A percentile compares a stretch with the other conserved stretches of the same genome.
These are phyloP conservation scores for Scaptomyza flava DNA, from an alignment of 2,888 invertebrate genomes.

Conservation along the genomic window DNA sequence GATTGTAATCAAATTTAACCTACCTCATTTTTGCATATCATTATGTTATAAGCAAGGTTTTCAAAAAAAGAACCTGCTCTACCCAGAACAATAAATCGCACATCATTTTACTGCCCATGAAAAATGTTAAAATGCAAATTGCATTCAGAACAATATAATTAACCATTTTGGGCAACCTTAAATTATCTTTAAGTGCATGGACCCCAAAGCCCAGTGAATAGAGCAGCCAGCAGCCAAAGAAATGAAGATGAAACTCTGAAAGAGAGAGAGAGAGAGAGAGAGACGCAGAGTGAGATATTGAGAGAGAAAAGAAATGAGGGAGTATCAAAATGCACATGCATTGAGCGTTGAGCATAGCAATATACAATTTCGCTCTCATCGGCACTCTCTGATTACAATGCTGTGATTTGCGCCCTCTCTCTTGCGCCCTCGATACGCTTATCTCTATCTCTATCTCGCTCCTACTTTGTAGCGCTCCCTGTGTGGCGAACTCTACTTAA, in stretches of 20 bases:
- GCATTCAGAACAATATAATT: neutral
- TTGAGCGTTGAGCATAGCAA: constrained; percentile 10
- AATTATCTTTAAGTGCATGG: neutral
- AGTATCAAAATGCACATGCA: constrained; percentile 8
- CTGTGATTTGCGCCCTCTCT: constrained; percentile 5
- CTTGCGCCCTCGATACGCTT: constrained; percentile 9
- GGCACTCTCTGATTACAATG: constrained; percentile 10
- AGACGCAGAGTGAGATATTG: neutral
- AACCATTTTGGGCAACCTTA: neutral
- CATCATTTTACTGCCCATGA: too few relatives aligned
- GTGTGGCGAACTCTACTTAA: constrained; percentile 23
- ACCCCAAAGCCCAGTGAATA: neutral
- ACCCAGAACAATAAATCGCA: too few relatives aligned
- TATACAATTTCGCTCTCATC: neutral
- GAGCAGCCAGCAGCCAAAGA: constrained; percentile 21
- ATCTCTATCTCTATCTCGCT: constrained; percentile 1
- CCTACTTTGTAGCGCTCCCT: constrained; percentile 13
- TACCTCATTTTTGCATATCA: too few relatives aligned
- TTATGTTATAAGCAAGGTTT: too few relatives aligned
- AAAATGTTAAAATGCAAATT: neutral
- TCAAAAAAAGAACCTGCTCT: too few relatives aligned
- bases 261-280: neutral
- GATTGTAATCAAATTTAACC: too few relatives aligned
- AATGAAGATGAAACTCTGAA: constrained; percentile 8
- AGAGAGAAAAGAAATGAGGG: neutral